These are phyloP conservation scores for Diabrotica balteata DNA, from an alignment of 2,888 invertebrate genomes.

Conservation along the genomic window DNA sequence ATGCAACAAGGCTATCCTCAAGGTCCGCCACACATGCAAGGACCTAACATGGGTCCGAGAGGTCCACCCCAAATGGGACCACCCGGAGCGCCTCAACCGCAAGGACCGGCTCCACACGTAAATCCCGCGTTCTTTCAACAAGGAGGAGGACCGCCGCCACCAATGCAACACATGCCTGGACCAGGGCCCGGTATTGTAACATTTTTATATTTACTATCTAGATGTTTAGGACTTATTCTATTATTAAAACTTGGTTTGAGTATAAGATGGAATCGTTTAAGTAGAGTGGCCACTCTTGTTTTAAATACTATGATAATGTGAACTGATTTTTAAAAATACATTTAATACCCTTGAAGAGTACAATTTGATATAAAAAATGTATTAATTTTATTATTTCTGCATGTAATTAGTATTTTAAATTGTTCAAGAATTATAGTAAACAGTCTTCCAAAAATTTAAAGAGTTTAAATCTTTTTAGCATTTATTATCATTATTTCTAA, in stretches of 20 bases:
- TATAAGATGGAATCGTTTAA: background rate
- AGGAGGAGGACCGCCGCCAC: slow-evolving; percentile 65
- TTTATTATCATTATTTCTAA: no score
- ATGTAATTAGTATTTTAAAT: no score
- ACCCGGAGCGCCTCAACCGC: slow-evolving; percentile 63
- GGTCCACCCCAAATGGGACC: slow-evolving; percentile 66
- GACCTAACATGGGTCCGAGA: slow-evolving; percentile 64
- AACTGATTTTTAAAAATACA: no score
- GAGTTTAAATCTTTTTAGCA: no score
- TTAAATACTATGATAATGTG: no score
- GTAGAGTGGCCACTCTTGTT: slow-evolving; percentile 8
- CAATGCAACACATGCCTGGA: slow-evolving; percentile 63
- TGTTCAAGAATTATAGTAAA: no score
- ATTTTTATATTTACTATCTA: slow-evolving; percentile 33
- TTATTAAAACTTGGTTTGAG: background rate
- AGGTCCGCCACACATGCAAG: slow-evolving; percentile 75
- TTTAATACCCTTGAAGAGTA: no score
- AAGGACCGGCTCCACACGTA: slow-evolving; percentile 87
- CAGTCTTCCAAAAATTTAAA: no score
- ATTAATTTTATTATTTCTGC: no score
- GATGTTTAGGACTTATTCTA: slow-evolving; percentile 22
- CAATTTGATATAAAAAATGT: no score
- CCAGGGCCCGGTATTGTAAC: slow-evolving; percentile 53
- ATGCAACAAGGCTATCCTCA: slow-evolving; percentile 75
- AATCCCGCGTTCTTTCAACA: slow-evolving; percentile 97